Base-by-base conservation (phyloP, 2,797 vertebrate genomes). In the Xyrichtys novacula region DNA sequence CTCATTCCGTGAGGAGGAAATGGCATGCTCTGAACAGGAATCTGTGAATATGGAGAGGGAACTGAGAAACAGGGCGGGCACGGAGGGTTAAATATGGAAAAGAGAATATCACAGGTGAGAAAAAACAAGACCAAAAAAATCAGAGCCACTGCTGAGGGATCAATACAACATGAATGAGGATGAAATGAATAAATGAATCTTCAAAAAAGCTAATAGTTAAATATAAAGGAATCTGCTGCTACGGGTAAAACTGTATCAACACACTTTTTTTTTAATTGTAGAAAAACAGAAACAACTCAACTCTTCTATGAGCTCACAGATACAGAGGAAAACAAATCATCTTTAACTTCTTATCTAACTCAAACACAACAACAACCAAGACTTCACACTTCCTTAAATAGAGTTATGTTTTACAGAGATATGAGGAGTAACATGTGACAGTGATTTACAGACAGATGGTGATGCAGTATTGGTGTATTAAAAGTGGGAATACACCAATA, bases 11-110 rank as follows among this genome's bases (percentile, higher is more conserved):
- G 94, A 93, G 89, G 85, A 89, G 93, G 89, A 92, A 85, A 93
- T 91, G 91, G 87, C 96, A 95, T 96, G 96, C 95, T 95, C 92
- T 93, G 91, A 91, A 88, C 89, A 95, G 87, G 93, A 94, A 92
- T 95, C 95, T 96, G 94, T 93, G 63, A 62, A 57, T 50, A 80
- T 85, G 85, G 86, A 84, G 74, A n/a, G 48, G 26, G 28, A 52
- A 65, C 44, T 42, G 31, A 80, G 39, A 74, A 76, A 89, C 74
- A 82, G 82, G 2, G 22, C 63, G 74, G 65, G 71, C 66, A 71
- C 44, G 12, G 12, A 39, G 80, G 58, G 49, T 71, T 48, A 28
- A 44, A 49, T 15, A 46, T 14, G n/a, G 22, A 64, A 53, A 63
- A 62, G 47, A 42, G 25, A 68, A 48, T 52, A 46, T 63, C 1